Percentiles rank a stretch among this genome's conserved stretches.
These are phyloP conservation scores for Lepidothrix coronata DNA, from an alignment of 2,113 vertebrate species.

Conservation along the genomic window DNA sequence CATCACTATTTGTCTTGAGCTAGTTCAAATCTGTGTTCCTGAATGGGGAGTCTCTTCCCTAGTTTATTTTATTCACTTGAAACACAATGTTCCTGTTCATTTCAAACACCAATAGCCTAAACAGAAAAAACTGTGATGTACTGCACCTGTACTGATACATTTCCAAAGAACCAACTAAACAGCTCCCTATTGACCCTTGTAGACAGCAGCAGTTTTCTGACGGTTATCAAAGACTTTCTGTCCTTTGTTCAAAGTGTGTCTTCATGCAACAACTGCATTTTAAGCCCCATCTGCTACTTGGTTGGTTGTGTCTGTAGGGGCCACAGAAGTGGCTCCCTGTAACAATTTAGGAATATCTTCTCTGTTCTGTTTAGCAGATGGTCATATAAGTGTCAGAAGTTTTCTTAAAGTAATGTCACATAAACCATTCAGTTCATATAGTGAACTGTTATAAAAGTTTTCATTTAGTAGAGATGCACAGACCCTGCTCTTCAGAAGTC, in stretches of 20 bases:
- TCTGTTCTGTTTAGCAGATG: neutral
- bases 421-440: neutral
- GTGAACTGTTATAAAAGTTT: neutral
- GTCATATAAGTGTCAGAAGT: neutral
- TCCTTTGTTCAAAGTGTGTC: neutral
- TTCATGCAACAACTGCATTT: neutral
- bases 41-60: neutral
- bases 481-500: neutral
- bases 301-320: neutral
- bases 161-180: neutral
- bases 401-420: neutral
- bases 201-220: neutral
- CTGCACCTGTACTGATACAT: neutral
- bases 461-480: neutral
- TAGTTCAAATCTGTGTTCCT: neutral
- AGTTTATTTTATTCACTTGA: neutral
- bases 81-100: neutral
- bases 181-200: neutral
- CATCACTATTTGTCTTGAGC: neutral
- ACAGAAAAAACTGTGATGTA: neutral
- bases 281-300: neutral
- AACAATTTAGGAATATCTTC: neutral
- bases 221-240: neutral
- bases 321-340: neutral
- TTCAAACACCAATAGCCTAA: neutral